Evolutionary conservation across 2,888 invertebrate genomes (phyloP).

Genomic region (Globia sparganii): DNA sequence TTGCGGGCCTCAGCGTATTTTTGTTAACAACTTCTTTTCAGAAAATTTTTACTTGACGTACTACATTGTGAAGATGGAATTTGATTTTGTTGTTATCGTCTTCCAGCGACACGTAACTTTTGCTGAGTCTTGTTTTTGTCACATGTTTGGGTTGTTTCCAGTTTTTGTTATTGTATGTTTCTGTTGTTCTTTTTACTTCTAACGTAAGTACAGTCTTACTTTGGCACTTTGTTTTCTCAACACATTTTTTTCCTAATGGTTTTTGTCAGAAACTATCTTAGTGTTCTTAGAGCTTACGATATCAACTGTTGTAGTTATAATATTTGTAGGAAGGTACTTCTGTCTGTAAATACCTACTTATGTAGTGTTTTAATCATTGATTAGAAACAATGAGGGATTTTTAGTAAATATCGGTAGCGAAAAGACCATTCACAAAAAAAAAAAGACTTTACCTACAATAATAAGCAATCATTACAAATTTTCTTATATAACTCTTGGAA

Average conservation of each 20-base stretch:
- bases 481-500: conserved; percentile 67
- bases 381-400: not conserved
- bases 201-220: conserved; percentile 29
- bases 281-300: not conserved
- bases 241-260: conserved; percentile 14
- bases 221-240: conserved; percentile 37
- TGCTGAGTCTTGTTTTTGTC: conserved; percentile 51
- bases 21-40: conserved; percentile 90
- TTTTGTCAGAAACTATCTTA: conserved; percentile 14
- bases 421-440: not conserved
- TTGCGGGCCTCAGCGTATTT: conserved; percentile 81
- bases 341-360: not conserved
- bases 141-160: conserved; percentile 44
- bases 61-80: conserved; percentile 78
- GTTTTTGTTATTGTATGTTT: conserved; percentile 41
- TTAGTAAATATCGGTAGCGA: not conserved
- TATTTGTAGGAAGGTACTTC: not conserved
- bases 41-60: conserved; percentile 80
- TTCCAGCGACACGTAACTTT: conserved; percentile 56
- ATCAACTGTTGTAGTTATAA: not conserved
- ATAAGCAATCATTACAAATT: conserved; percentile 42
- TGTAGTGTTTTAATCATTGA: not conserved
- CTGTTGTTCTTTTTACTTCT: conserved; percentile 31
- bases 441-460: conserved; percentile 16
- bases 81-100: conserved; percentile 79